Evolutionary conservation across 2,797 vertebrate genomes (phyloP).

Genomic region (Thaleichthys pacificus): DNA sequence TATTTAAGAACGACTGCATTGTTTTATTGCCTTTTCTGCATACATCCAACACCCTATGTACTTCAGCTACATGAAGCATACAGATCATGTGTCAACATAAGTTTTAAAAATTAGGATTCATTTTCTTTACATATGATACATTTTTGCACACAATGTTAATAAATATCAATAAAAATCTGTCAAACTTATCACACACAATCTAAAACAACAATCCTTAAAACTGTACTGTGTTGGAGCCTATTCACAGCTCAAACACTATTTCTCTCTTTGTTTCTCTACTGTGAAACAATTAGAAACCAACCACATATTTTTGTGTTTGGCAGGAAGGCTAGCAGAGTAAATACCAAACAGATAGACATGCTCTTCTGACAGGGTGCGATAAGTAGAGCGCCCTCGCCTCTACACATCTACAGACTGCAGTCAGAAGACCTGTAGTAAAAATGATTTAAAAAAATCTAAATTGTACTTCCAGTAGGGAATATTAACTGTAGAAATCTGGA

Average conservation of each 20-base stretch:
- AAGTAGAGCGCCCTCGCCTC: slow-evolving; percentile 26
- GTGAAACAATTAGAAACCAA: slow-evolving; percentile 49
- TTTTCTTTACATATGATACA: slow-evolving; percentile 84
- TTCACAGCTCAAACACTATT: slow-evolving; percentile 72
- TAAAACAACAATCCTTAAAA: slow-evolving; percentile 69
- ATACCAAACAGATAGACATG: slow-evolving; percentile 32
- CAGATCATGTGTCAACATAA: slow-evolving; percentile 65
- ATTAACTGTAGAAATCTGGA: slow-evolving; percentile 23
- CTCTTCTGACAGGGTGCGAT: slow-evolving; percentile 29
- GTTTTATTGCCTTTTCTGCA: slow-evolving; percentile 76
- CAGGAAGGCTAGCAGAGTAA: slow-evolving; percentile 49
- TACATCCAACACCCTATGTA: slow-evolving; percentile 76
- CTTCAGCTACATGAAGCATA: slow-evolving; percentile 77
- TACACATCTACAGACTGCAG: slow-evolving; percentile 11
- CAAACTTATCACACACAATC: slow-evolving; percentile 71
- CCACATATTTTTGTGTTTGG: slow-evolving; percentile 50
- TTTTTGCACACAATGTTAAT: slow-evolving; percentile 79
- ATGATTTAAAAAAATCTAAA: slow-evolving; percentile 26
- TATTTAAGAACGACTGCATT: slow-evolving; percentile 64
- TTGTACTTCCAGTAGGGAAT: slow-evolving; percentile 44
- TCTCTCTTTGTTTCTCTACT: slow-evolving; percentile 48
- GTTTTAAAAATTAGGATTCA: slow-evolving; percentile 80
- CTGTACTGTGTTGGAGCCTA: slow-evolving; percentile 51
- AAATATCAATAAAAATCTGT: slow-evolving; percentile 82
- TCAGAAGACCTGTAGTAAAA: slow-evolving; percentile 41